Evolutionary conservation across 2,797 vertebrate species (phyloP).

Genomic region (Pseudopleuronectes americanus): DNA sequence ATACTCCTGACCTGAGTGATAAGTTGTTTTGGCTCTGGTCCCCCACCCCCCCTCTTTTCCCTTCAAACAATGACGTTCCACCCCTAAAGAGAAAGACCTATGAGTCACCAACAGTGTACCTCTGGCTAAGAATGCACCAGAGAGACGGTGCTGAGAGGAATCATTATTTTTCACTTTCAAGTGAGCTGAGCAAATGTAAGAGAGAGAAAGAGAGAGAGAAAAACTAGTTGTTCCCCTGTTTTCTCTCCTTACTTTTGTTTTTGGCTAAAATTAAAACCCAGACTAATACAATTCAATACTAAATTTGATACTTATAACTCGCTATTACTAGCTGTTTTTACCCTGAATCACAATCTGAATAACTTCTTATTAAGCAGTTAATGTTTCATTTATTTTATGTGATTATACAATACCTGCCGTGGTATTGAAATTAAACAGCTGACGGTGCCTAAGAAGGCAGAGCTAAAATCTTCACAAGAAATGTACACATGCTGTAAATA

Average conservation of each 20-base stretch:
- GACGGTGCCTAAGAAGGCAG: no score
- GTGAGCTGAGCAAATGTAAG: neutral
- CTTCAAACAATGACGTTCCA: constrained; percentile 66
- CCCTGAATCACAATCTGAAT: no score
- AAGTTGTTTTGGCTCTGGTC: constrained; percentile 38
- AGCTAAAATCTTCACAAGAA: neutral
- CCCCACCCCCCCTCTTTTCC: constrained; percentile 50
- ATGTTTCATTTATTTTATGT: no score
- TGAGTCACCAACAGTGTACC: constrained; percentile 64
- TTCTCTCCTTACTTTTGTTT: no score
- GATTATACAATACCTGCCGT: no score
- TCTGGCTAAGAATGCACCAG: constrained; percentile 45
- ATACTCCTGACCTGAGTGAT: constrained; percentile 39
- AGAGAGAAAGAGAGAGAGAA: neutral
- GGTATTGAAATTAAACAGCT: no score
- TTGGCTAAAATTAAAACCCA: no score
- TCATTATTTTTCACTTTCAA: constrained; percentile 65
- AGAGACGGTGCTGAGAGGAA: constrained; percentile 61
- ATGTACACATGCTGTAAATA: neutral
- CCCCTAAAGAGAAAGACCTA: constrained; percentile 48
- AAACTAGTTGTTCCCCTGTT: no score
- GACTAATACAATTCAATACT: no score
- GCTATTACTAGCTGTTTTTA: no score
- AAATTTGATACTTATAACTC: no score
- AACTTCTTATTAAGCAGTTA: no score